A percentile compares a stretch with the other conserved stretches of the same genome.
These are phyloP conservation scores for Cynopterus brachyotis DNA, from an alignment of 2,113 vertebrate genomes.

Conservation along the genomic window DNA sequence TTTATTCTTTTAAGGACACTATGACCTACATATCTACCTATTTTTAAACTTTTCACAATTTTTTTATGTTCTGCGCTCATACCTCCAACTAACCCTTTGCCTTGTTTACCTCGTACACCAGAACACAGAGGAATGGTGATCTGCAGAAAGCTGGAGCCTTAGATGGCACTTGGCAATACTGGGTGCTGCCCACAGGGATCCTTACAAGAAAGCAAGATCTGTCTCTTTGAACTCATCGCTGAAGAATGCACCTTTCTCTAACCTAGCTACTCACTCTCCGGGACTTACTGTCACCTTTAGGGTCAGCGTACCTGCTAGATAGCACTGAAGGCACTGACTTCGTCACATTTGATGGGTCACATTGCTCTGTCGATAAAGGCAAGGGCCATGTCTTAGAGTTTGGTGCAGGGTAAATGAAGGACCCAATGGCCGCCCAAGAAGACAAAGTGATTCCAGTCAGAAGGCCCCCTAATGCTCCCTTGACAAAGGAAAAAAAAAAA, in stretches of 20 bases:
- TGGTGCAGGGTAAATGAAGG: conserved; percentile 86
- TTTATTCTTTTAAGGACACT: background rate
- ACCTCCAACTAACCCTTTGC: background rate
- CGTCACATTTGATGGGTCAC: conserved; percentile 69
- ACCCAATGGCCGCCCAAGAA: conserved; percentile 86
- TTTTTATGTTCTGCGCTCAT: background rate
- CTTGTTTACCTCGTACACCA: background rate
- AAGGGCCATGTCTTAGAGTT: conserved; percentile 82
- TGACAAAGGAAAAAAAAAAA: background rate
- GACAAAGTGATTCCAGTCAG: conserved; percentile 83
- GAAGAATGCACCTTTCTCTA: background rate
- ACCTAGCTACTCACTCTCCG: background rate
- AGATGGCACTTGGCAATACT: rapidly evolving
- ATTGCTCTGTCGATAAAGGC: conserved; percentile 82
- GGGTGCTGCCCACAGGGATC: rapidly evolving
- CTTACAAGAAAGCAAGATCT: background rate
- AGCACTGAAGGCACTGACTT: background rate
- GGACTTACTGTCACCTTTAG: rapidly evolving
- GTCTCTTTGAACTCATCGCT: background rate
- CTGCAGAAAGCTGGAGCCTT: background rate
- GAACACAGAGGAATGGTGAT: background rate
- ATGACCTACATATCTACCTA: background rate
- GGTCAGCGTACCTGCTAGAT: conserved; percentile 76
- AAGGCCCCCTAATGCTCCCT: conserved; percentile 89
- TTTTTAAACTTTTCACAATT: background rate